Percentiles rank a stretch among this genome's conserved stretches.
These are phyloP conservation scores for Megaleporinus macrocephalus DNA, from an alignment of 2,113 vertebrate species.

Conservation along the genomic window DNA sequence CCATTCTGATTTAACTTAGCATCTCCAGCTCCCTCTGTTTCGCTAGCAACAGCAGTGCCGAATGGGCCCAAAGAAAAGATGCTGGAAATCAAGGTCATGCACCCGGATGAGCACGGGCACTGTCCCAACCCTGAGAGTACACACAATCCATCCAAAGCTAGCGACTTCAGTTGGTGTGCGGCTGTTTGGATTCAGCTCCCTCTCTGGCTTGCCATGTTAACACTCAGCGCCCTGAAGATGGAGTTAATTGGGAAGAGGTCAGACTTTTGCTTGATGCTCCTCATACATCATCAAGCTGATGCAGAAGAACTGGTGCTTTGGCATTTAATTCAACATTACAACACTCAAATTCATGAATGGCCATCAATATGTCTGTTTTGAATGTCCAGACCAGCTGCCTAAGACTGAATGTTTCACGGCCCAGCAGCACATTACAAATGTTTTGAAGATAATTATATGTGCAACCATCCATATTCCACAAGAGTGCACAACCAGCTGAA, in stretches of 20 bases:
- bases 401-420: slow-evolving; percentile 22
- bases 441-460: slow-evolving; percentile 50
- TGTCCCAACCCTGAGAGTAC: background rate
- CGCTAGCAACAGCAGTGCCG: slow-evolving; percentile 28
- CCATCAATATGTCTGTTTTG: slow-evolving; percentile 10
- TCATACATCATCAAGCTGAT: slow-evolving; percentile 49
- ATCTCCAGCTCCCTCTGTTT: slow-evolving; percentile 15
- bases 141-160: background rate
- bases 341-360: slow-evolving; percentile 15
- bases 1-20: slow-evolving; percentile 29
- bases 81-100: slow-evolving; percentile 38
- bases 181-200: background rate
- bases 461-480: slow-evolving; percentile 18
- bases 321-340: slow-evolving; percentile 41
- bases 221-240: background rate
- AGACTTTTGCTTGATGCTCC: slow-evolving; percentile 30
- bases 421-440: slow-evolving; percentile 26
- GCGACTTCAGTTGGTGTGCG: background rate
- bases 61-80: slow-evolving; percentile 27
- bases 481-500: slow-evolving; percentile 21
- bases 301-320: slow-evolving; percentile 25
- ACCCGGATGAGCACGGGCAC: slow-evolving; percentile 25
- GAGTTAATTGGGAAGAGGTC: slow-evolving; percentile 34
- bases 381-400: slow-evolving; percentile 38
- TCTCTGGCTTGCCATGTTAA: slow-evolving; percentile 16